Percentiles rank a stretch among this genome's conserved stretches.
Conservation (phyloP, 1,140 invertebrate species). For the Geopemphigus sp. region DNA sequence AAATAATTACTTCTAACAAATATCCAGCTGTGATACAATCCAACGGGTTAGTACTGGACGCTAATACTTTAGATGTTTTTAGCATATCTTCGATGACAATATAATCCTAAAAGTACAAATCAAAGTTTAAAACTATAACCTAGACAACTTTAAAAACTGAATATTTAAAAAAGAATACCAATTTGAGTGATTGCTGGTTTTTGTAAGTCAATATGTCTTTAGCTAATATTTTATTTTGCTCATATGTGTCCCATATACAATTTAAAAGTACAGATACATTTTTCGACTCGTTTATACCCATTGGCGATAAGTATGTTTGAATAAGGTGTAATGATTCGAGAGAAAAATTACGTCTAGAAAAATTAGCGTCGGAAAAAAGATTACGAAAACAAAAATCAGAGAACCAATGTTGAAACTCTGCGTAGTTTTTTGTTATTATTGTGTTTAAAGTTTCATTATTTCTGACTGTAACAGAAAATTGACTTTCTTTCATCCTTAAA, state of each 20-base stretch:
- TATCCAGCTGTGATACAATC: conserved; percentile 76
- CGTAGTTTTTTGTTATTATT: conserved; percentile 52
- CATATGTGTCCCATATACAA: conserved; percentile 69
- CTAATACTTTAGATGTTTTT: conserved; percentile 59
- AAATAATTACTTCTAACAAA: conserved; percentile 62
- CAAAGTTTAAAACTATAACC: not conserved
- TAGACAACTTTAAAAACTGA: not conserved
- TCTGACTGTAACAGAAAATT: conserved; percentile 51
- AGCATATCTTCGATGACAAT: not conserved
- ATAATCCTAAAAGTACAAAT: not conserved
- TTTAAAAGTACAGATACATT: conserved; percentile 48
- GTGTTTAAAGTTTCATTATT: conserved; percentile 46
- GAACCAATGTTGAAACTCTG: conserved; percentile 59
- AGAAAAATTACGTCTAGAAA: conserved; percentile 65
- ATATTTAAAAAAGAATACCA: not conserved
- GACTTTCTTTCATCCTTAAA: conserved; percentile 54
- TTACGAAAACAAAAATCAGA: conserved; percentile 60
- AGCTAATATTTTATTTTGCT: conserved; percentile 72
- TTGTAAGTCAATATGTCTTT: conserved; percentile 58
- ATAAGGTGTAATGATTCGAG: conserved; percentile 60
- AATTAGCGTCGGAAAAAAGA: conserved; percentile 69
- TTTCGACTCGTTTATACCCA: conserved; percentile 37
- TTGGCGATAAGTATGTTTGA: conserved; percentile 52
- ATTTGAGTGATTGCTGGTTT: conserved; percentile 2
- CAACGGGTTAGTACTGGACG: conserved; percentile 72